Evolutionary conservation across 2,888 invertebrate genomes (phyloP).

Genomic region (Napeogenes inachia): DNA sequence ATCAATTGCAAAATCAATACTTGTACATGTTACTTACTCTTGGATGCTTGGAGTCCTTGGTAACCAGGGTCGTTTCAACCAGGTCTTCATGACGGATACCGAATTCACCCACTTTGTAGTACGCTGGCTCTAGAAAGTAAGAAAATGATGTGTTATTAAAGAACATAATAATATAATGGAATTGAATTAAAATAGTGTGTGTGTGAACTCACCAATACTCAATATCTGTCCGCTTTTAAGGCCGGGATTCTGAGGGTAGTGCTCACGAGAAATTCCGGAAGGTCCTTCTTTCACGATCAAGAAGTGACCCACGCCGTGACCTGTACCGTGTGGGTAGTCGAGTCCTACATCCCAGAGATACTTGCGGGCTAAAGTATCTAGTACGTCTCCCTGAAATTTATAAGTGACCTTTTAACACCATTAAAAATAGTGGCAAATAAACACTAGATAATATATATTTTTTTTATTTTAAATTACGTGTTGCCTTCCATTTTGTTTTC

Average conservation of each 20-base stretch:
- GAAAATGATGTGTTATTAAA: too few species aligned
- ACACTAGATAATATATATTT: too few species aligned
- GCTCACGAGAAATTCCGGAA: constrained; percentile 85
- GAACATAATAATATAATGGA: constrained; percentile 8
- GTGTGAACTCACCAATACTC: constrained; percentile 79
- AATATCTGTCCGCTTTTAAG: constrained; percentile 88
- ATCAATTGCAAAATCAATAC: not conserved
- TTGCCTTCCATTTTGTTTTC: too few species aligned
- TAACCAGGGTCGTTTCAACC: constrained; percentile 81
- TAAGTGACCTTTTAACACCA: not conserved
- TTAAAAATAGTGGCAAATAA: not conserved
- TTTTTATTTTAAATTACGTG: too few species aligned
- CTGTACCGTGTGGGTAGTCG: constrained; percentile 96
- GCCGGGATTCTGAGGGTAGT: constrained; percentile 85
- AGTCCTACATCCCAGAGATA: constrained; percentile 91
- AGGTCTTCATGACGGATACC: constrained; percentile 95
- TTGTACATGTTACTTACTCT: constrained; percentile 40
- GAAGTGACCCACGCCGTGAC: constrained; percentile 95
- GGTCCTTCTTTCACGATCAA: constrained; percentile 97
- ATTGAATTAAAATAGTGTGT: too few species aligned
- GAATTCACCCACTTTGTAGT: constrained; percentile 92
- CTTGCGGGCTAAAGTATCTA: constrained; percentile 89
- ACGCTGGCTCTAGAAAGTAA: constrained; percentile 87
- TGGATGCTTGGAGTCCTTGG: constrained; percentile 52
- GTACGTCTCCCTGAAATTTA: constrained; percentile 79